Conservation (phyloP, 1,140 invertebrate species). For the Drosophila cardini region DNA sequence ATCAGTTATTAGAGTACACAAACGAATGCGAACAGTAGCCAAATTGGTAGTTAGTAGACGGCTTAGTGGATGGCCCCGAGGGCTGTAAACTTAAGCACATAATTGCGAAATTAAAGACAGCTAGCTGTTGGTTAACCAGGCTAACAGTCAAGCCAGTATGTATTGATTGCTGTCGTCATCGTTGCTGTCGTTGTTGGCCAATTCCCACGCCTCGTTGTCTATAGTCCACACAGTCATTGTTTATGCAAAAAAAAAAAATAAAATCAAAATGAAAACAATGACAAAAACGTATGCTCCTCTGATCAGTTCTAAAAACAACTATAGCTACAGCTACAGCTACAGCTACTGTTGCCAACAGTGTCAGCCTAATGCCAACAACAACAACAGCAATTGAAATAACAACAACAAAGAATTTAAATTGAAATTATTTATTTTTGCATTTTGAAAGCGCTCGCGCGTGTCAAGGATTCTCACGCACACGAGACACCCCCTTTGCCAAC, state of each 20-base stretch:
- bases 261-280: conserved; percentile 66
- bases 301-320: conserved; percentile 54
- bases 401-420: conserved; percentile 74
- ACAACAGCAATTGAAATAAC: conserved; percentile 49
- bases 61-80: conserved; percentile 46
- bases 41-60: conserved; percentile 63
- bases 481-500: conserved; percentile 18
- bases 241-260: conserved; percentile 40
- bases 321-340: conserved; percentile 51
- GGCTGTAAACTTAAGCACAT: conserved; percentile 77
- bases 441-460: conserved; percentile 78
- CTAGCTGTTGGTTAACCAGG: conserved; percentile 47
- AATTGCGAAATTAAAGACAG: conserved; percentile 79
- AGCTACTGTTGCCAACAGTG: conserved; percentile 43
- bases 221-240: neutral
- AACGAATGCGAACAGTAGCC: conserved; percentile 61
- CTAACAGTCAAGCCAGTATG: neutral
- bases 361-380: conserved; percentile 18
- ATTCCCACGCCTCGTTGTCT: conserved; percentile 45
- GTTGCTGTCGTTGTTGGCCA: conserved; percentile 8
- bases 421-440: conserved; percentile 84
- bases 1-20: conserved; percentile 43
- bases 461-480: conserved; percentile 79
- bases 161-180: neutral
- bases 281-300: conserved; percentile 67